Evolutionary conservation across 2,113 vertebrate genomes (phyloP), one percentile per base, ranked within the genome.

Genomic region (Esox niger): DNA sequence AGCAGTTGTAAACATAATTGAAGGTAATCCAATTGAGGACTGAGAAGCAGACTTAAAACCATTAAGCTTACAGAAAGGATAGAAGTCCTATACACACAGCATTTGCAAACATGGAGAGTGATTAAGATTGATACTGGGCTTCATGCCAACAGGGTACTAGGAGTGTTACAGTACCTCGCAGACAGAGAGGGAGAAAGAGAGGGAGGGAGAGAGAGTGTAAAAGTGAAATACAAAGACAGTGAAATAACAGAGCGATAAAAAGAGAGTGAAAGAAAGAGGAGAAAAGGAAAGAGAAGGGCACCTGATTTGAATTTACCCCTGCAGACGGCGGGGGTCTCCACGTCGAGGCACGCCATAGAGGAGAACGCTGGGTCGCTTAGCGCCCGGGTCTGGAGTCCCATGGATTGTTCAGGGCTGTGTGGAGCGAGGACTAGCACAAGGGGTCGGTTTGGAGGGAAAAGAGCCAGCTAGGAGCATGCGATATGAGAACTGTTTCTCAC

Each of bases 291-390:
- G 47, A 7, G 10, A 46, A 30, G 46, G 30, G 68, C 82, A 86
- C 82, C 87, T 90, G 86, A 86, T 88, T 84, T 82, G 68, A 89
- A 90, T 82, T 87, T 88, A 78, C 88, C 86, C 83, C 82, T 88
- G 84, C 89, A 89, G 83, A 90, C 88, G 70, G 84, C 83, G 26
- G 86, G 85, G 77, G 84, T 81, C 84, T 91, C 88, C 83, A 90
- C 88, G 58, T 90, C 86, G 63, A 91, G 84, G 78, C 89, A 91
- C 84, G 90, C 88, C 88, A 91, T 93, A 62, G 88, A 79, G 71
- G 77, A 73, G 62, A 83, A 82, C 43, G 74, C 25, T 31, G 75
- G 71, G 81, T 26, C 61, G 58, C 66, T 79, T 71, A 80, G 85
- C 29, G 79, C 75, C 79, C 79, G 87, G 74, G 72, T 86, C 87